A percentile compares a stretch with the other conserved stretches of the same genome.
Evolutionary conservation across 2,888 invertebrate genomes (phyloP).

Genomic region (Trissoscelio sp.): DNA sequence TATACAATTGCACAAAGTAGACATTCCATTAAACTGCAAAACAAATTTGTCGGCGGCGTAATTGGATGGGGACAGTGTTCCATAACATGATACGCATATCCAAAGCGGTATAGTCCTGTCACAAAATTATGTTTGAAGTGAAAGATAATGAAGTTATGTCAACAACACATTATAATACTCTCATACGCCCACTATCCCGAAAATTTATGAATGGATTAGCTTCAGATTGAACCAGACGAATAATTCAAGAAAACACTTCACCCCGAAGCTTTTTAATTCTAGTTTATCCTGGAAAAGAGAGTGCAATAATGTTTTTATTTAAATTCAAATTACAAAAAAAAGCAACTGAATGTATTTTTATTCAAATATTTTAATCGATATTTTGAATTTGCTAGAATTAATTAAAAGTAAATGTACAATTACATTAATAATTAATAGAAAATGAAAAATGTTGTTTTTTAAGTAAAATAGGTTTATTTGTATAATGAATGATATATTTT

Average conservation of each 20-base stretch:
- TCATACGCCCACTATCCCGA: background rate
- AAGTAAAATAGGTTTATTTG: no score
- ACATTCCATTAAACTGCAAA: conserved; percentile 32
- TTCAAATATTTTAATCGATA: no score
- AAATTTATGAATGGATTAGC: conserved; percentile 30
- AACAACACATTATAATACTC: conserved; percentile 14
- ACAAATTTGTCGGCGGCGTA: conserved; percentile 19
- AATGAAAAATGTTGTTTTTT: no score
- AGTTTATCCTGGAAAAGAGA: background rate
- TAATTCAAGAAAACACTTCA: background rate
- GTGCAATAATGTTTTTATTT: no score
- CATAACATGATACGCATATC: conserved; percentile 4
- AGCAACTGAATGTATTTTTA: no score
- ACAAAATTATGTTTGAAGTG: conserved; percentile 27
- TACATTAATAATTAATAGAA: no score
- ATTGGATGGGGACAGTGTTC: conserved; percentile 17
- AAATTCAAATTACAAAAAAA: no score
- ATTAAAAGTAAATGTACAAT: no score
- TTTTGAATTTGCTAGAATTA: no score
- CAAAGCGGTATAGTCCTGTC: conserved; percentile 6
- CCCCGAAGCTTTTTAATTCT: background rate
- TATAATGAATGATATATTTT: no score
- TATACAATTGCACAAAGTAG: conserved; percentile 20
- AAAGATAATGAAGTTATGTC: conserved; percentile 29
- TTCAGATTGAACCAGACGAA: conserved; percentile 13